Evolutionary conservation across 2,888 invertebrate species (phyloP), one percentile per base, ranked within the genome.

Genomic region (Trachelus iudaicus): DNA sequence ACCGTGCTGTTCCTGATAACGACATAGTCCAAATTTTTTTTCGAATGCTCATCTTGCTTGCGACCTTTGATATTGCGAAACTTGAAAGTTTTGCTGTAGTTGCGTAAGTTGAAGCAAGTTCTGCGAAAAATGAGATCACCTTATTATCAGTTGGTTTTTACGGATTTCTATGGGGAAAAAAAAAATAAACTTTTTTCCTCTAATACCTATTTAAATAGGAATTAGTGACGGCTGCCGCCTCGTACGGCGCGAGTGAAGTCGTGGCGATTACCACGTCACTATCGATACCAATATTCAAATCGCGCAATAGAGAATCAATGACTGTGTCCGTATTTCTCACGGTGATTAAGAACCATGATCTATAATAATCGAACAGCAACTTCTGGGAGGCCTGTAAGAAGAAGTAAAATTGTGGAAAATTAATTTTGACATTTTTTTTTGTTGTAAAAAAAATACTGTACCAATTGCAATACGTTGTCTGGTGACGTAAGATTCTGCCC

Each of bases 261-360:
- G 89, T 89, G 0, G 91, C 90, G 1, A 92, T 83, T 11, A 90
- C 82, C 0, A 92, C 89, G n/a, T 92, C 91, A 37, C 90, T 90
- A 74, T 92, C 90, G 37, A 91, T 89, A 12, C 91, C 91, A 68
- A 92, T 89, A 31, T 89, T 89, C 75, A 91, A 82, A 79, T 89
- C 87, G 35, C 89, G 84, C 12, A 92, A 82, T 30, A 87, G 81
- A 1, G 85, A 83, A 74, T 91, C 89, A 69, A 90, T 88, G n/a
- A 87, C 85, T 0, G 86, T 83, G 40, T 88, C 87, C 3, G 85
- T 85, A 31, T 85, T 84, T 69, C 85, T 86, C 15, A 85, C 84
- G 3, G 88, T 89, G 73, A 92, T 83, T 79, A 92, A 76, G 31
- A 92, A 81, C 92, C 92, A 92, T 1, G 92, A 91, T 12, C 89